Evolutionary conservation across 2,888 invertebrate species (phyloP), one percentile per base, ranked within the genome.

Genomic region (Caenorhabditis imperialis): DNA sequence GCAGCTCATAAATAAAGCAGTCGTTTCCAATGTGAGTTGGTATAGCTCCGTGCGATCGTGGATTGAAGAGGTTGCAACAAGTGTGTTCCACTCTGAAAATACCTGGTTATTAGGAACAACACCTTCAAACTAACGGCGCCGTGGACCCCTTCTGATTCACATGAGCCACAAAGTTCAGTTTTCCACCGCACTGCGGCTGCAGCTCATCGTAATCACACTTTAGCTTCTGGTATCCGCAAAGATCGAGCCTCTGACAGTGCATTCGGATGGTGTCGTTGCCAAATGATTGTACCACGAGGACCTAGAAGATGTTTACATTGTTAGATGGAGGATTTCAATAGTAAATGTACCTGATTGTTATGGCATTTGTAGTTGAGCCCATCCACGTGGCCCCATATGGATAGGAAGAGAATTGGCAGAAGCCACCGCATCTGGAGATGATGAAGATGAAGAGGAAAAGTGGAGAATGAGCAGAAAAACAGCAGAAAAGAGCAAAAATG

Each of bases 241-340:
- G 69, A 47, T 87, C 83, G n/a, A 87, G 57, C 30, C 77, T 67
- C 62, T 87, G 87, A 70, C 87, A 87, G 63, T 87, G 87, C 87
- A 87, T 87, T 60, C 87, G 79, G 45, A 87, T 87, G 5, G 87
- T 86, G 60, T 87, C 87, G 71, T 87, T 87, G n/a, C 87, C 87
- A 57, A 87, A 87, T 7, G 79, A 83, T 71, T 86, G 86, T 8
- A 86, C 84, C 20, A 87, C 85, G 6, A 87, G 76, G 10, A 86
- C 80, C 79, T 81, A 50, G 16, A 79, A 71, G 57, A 20, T 33
- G n/a, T n/a, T n/a, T n/a, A n/a, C n/a, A n/a, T n/a, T n/a, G n/a
- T n/a, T n/a, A n/a, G n/a, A n/a, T n/a, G n/a, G n/a, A n/a, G n/a
- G n/a, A n/a, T n/a, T n/a, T 18, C 30, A 55, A 10, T 18, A 44